A percentile compares a stretch with the other conserved stretches of the same genome.
phyloP scores from a whole-genome alignment of 37 sponge, comb jelly and placozoan species.

The Aphrocallistes beatrix region DNA sequence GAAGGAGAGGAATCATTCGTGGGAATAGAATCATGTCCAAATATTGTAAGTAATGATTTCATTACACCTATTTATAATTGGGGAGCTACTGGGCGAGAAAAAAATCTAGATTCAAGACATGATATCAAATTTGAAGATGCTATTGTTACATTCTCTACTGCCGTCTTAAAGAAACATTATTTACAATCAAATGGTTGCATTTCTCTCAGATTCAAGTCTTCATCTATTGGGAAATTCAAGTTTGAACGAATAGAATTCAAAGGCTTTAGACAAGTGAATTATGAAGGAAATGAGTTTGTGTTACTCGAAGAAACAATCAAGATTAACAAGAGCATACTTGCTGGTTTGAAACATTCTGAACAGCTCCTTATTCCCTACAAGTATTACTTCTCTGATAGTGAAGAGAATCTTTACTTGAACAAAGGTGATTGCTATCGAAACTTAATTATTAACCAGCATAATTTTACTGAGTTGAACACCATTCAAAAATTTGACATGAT shows the following conservation, averaged over 20 bases:
- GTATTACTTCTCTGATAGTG: not conserved
- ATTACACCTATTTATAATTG: too few relatives aligned
- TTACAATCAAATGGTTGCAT: not conserved
- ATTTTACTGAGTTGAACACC: not conserved
- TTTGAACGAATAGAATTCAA: not conserved
- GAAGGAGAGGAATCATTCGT: too few relatives aligned
- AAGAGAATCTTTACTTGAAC: not conserved
- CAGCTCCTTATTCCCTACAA: not conserved
- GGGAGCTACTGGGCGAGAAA: too few relatives aligned
- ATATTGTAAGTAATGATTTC: too few relatives aligned
- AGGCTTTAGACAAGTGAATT: not conserved
- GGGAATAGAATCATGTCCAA: too few relatives aligned
- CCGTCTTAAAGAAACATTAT: not conserved
- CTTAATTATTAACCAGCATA: not conserved
- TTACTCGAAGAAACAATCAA: not conserved
- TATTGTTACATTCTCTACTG: not conserved
- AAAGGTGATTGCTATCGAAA: not conserved
- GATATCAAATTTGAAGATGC: not conserved
- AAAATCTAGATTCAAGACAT: too few relatives aligned
- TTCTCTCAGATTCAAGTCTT: not conserved
- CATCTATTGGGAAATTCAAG: not conserved
- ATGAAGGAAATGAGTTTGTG: not conserved
- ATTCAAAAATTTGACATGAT: not conserved
- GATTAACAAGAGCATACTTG: not conserved
- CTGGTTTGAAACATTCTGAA: not conserved